These are phyloP conservation scores for Pristionchus maxplancki DNA, from an alignment of 2,888 invertebrate genomes.

Conservation along the genomic window DNA sequence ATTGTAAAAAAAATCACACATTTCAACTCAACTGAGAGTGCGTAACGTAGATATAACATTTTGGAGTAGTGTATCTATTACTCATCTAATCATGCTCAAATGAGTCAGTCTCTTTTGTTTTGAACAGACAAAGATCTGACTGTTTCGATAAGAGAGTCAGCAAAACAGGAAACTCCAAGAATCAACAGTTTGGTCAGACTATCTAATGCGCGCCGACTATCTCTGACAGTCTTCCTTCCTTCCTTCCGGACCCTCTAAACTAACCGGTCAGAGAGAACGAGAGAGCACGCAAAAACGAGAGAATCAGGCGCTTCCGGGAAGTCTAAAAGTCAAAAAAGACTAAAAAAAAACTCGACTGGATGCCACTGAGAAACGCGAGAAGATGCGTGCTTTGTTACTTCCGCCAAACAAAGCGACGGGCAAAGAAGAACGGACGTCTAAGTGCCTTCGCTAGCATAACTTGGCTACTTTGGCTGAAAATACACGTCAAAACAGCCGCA, in stretches of 20 bases:
- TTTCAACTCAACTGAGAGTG: no score
- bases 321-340: background rate
- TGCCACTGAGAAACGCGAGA: background rate
- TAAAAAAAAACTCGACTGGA: background rate
- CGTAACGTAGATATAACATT: no score
- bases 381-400: conserved; percentile 11
- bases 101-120: no score
- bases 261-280: background rate
- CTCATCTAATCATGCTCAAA: no score
- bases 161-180: no score
- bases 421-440: background rate
- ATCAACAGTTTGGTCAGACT: no score
- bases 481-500: background rate
- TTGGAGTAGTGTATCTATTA: no score
- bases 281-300: background rate
- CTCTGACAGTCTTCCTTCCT: no score
- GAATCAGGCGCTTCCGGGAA: background rate
- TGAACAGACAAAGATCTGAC: no score
- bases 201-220: no score
- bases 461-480: background rate
- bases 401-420: background rate
- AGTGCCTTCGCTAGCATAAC: background rate
- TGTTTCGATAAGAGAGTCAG: no score
- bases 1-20: no score
- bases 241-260: background rate